Conservation (phyloP, 2,888 invertebrate species). For the Isotomurus palustris region DNA sequence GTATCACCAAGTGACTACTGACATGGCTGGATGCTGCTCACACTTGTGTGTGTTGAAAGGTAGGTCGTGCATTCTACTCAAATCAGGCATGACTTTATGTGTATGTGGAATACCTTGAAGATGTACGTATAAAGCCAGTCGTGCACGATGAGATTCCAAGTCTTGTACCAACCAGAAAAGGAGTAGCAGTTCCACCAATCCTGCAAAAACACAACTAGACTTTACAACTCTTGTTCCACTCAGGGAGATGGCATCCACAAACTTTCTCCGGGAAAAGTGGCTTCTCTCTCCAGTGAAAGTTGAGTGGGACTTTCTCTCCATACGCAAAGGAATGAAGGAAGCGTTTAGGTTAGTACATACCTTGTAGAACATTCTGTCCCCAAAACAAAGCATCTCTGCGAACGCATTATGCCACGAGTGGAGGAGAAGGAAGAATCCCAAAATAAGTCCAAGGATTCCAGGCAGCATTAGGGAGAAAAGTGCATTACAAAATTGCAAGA, state of each 20-base stretch:
- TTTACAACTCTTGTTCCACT: slow-evolving; percentile 10
- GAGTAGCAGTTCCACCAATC: slow-evolving; percentile 91
- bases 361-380: slow-evolving; percentile 76
- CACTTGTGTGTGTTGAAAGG: too few relatives aligned
- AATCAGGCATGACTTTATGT: too few relatives aligned
- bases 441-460: slow-evolving; percentile 64
- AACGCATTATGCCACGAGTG: slow-evolving; percentile 90
- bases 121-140: slow-evolving; percentile 90
- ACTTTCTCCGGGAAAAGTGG: neutral
- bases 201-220: slow-evolving; percentile 51
- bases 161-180: slow-evolving; percentile 79
- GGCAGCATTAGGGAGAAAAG: slow-evolving; percentile 68
- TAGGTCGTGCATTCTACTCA: too few relatives aligned
- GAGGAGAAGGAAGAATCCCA: slow-evolving; percentile 78
- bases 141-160: slow-evolving; percentile 92
- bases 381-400: slow-evolving; percentile 82
- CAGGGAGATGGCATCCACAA: slow-evolving; percentile 4
- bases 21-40: neutral
- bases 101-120: slow-evolving; percentile 61
- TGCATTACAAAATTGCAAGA: slow-evolving; percentile 32
- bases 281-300: neutral
- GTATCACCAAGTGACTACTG: neutral
- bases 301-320: neutral
- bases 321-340: neutral
- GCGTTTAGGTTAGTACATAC: slow-evolving; percentile 52